A percentile compares a stretch with the other conserved stretches of the same genome.
Evolutionary conservation across 2,888 invertebrate species (phyloP).

Genomic region (Meloe dianella): DNA sequence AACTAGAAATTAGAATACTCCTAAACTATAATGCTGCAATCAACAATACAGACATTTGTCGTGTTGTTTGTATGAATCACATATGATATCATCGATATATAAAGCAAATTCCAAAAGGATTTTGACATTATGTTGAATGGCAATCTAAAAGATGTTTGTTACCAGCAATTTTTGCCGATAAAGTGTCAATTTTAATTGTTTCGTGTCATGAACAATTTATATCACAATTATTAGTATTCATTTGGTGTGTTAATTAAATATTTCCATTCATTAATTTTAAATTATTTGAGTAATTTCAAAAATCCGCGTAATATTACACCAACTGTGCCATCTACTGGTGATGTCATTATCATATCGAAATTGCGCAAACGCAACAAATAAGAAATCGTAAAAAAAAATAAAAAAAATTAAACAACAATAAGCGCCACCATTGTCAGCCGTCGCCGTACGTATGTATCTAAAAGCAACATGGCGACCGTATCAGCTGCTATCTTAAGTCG

Average conservation of each 20-base stretch:
- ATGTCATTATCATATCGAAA: background rate
- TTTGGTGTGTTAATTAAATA: no score
- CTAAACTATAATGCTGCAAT: no score
- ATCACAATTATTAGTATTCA: no score
- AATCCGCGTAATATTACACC: background rate
- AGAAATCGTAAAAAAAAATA: background rate
- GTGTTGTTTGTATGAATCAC: background rate
- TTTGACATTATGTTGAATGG: no score
- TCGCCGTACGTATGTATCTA: conserved; percentile 12
- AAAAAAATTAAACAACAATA: background rate
- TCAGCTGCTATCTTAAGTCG: conserved; percentile 55
- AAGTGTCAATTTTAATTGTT: no score
- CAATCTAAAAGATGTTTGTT: no score
- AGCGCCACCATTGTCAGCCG: conserved; percentile 14
- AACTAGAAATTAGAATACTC: no score
- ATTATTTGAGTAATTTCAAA: no score
- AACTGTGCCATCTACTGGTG: conserved; percentile 1
- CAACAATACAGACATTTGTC: background rate
- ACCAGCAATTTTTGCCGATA: no score
- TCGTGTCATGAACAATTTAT: no score
- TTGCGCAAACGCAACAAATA: conserved; percentile 16
- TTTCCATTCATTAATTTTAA: no score
- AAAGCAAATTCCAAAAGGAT: no score
- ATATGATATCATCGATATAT: background rate
- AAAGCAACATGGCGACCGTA: conserved; percentile 58